Percentiles rank a stretch among this genome's conserved stretches.
phyloP scores from a whole-genome alignment of 2,113 vertebrate genomes.

The Phrynocephalus versicolor region DNA sequence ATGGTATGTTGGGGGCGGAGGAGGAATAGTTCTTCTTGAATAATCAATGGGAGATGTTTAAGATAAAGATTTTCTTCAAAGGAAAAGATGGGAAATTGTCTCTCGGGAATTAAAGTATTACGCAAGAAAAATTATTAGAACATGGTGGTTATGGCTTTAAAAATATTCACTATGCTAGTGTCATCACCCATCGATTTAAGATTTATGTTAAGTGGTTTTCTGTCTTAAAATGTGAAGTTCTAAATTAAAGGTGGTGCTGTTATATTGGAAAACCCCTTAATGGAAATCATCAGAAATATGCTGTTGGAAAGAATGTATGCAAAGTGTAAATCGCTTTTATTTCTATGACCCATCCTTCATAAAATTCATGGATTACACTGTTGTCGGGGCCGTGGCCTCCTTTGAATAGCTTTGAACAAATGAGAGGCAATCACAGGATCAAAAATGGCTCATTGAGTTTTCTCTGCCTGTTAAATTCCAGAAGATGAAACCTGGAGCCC shows the following conservation, averaged over 20 bases:
- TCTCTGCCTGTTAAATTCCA: background rate
- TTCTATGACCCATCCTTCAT: background rate
- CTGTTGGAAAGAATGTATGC: background rate
- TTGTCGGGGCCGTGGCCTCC: no score
- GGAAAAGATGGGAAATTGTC: conserved; percentile 57
- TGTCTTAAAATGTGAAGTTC: conserved; percentile 6
- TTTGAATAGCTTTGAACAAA: no score
- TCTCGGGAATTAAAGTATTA: conserved; percentile 56
- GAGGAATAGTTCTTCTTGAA: conserved; percentile 50
- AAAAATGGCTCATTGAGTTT: background rate
- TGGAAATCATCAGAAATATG: fast-evolving
- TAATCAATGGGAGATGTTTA: conserved; percentile 73
- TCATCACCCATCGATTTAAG: conserved; percentile 57
- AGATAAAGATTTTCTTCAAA: conserved; percentile 63
- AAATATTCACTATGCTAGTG: conserved; percentile 50
- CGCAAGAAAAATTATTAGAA: conserved; percentile 53
- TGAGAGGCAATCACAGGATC: no score
- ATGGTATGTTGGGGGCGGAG: conserved; percentile 24
- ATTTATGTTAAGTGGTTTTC: conserved; percentile 48
- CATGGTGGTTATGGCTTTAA: conserved; percentile 51
- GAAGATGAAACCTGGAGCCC: background rate
- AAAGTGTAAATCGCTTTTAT: background rate
- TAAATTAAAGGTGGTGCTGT: conserved; percentile 23
- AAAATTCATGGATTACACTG: background rate
- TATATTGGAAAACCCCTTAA: conserved; percentile 6